Evolutionary conservation across 2,113 vertebrate genomes (phyloP).

Genomic region (Aptenodytes patagonicus): DNA sequence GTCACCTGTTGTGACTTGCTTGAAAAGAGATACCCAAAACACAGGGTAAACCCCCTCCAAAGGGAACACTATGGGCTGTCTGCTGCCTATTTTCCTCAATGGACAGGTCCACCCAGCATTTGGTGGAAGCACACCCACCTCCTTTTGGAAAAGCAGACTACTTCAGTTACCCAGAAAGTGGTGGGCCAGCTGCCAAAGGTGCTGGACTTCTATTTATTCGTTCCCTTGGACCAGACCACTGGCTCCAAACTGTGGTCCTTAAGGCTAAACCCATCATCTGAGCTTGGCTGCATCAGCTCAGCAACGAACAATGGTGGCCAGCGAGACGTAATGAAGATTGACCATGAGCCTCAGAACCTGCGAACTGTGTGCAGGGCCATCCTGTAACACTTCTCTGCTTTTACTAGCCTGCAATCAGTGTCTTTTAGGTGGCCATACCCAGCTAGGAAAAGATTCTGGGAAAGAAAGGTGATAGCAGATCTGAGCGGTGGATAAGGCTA

Average conservation of each 20-base stretch:
- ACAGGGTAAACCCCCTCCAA: not conserved
- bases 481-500: not conserved
- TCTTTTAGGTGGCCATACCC: not conserved
- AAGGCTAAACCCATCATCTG: not conserved
- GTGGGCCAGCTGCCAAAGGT: not conserved
- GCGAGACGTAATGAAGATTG: not conserved
- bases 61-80: not conserved
- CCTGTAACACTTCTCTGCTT: not conserved
- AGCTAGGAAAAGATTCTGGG: not conserved
- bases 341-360: not conserved
- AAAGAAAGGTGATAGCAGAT: not conserved
- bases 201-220: not conserved
- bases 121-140: not conserved
- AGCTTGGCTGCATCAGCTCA: not conserved
- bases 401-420: not conserved
- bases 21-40: not conserved
- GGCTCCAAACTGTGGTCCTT: not conserved
- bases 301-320: accelerated
- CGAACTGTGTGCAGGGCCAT: not conserved
- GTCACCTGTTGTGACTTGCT: not conserved
- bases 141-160: not conserved
- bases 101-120: not conserved
- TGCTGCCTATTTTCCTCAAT: not conserved
- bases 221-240: not conserved
- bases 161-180: not conserved